Conservation (phyloP, 2,113 vertebrate species). For the Amphiprion ocellaris region DNA sequence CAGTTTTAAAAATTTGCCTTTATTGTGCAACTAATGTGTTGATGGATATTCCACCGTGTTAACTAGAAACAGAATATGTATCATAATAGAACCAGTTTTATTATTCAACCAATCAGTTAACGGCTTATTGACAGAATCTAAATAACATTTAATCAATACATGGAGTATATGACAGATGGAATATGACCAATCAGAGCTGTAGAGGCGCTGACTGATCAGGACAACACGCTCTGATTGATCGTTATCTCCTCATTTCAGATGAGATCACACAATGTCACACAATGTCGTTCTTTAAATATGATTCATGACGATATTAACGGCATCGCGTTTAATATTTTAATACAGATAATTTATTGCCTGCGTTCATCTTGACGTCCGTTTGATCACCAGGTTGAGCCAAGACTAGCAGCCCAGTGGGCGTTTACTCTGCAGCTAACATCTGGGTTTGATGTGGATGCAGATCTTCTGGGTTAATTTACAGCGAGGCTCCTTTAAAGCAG, state of each 20-base stretch:
- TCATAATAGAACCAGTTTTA: not conserved
- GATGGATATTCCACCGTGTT: no score
- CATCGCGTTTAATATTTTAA: slow-evolving; percentile 4
- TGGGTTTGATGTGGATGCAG: not conserved
- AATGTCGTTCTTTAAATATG: not conserved
- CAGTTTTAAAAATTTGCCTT: no score
- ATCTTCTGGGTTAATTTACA: slow-evolving; percentile 1
- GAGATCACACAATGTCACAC: not conserved
- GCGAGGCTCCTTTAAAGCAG: not conserved
- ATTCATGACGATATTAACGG: not conserved
- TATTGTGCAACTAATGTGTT: no score
- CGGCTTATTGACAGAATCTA: not conserved
- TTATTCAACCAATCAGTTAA: slow-evolving; percentile 2
- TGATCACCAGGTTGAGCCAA: slow-evolving; percentile 11
- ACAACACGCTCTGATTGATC: not conserved
- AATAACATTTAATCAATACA: slow-evolving; percentile 25
- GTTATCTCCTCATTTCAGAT: slow-evolving; percentile 5
- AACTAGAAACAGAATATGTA: not conserved
- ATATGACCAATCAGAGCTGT: not conserved
- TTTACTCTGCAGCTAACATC: not conserved
- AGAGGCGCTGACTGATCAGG: not conserved
- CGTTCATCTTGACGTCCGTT: slow-evolving; percentile 17
- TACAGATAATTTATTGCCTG: slow-evolving; percentile 1
- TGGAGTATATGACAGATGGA: slow-evolving; percentile 13
- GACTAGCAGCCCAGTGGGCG: not conserved